Percentiles rank a stretch among this genome's conserved stretches.
Evolutionary conservation across 2,113 vertebrate species (phyloP).

Genomic region (Rhegmatorhina hoffmannsi): DNA sequence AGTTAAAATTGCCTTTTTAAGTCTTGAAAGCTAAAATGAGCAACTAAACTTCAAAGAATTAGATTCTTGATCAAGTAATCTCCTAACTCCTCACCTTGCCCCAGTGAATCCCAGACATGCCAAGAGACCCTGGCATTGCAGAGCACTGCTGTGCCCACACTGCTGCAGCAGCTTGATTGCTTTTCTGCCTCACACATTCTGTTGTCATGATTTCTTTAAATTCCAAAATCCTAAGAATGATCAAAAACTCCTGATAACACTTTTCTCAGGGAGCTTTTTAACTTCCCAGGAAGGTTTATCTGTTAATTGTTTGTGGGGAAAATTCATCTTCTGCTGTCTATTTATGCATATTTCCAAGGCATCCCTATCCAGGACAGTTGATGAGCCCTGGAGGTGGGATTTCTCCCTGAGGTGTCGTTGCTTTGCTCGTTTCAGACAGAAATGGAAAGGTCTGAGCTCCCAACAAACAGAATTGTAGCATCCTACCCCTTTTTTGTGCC

Average conservation of each 20-base stretch:
- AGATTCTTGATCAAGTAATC: neutral
- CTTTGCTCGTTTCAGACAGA: neutral
- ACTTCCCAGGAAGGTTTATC: neutral
- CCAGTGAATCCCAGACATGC: neutral
- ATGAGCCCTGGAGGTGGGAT: neutral
- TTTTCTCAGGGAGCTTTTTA: neutral
- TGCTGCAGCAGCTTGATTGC: neutral
- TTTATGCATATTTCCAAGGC: neutral
- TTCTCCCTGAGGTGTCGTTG: neutral
- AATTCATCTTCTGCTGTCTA: neutral
- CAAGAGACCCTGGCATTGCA: neutral
- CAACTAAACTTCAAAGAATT: neutral
- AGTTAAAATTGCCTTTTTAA: neutral
- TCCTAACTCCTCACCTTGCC: neutral
- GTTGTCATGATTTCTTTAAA: neutral
- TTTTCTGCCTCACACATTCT: neutral
- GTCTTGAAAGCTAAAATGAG: neutral
- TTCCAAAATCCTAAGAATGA: neutral
- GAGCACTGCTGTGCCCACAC: neutral
- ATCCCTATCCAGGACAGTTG: neutral
- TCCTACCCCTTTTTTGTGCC: neutral
- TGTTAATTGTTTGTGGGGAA: neutral
- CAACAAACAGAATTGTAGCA: neutral
- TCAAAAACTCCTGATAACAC: neutral
- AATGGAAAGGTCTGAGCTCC: neutral